Base-by-base conservation (phyloP, 1,140 invertebrate species). In the Augochlora pura region DNA sequence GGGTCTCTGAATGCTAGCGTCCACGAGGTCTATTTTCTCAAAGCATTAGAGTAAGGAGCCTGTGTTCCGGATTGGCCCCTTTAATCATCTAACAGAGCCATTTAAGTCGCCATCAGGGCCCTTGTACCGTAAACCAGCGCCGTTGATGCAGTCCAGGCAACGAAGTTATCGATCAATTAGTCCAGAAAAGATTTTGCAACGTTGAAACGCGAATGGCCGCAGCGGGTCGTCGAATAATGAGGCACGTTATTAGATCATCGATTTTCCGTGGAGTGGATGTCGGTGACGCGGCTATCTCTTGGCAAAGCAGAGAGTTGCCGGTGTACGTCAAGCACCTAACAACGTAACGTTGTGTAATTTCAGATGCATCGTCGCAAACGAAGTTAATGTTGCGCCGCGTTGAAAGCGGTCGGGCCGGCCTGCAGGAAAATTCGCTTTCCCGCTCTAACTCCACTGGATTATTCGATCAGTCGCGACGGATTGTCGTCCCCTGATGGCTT, bases 301-400 rank as follows among this genome's bases (percentile, higher is more conserved):
- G 68, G 72, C 42, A 46, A 77, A 38, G 42, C 52, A 52, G 21
- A 57, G 32, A 79, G 67, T 77, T 78, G 82, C 75, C 68, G 49
- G 75, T 46, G 63, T 68, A 81, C 79, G 83, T 86, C 84, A 62
- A 82, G 67, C 63, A 67, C 57, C 76, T 86, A 88, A 88, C 84
- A 82, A 88, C 77, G 81, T 89, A 90, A 90, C 81, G 81, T 78
- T 85, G 87, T 80, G 83, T 86, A 85, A 66, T 86, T 86, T 75
- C 66, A 67, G 77, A 83, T 80, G 71, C 84, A 86, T 86, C 80
- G 73, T 23, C 57, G 75, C 70, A 86, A 86, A 86, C 77, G 70
- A 77, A 79, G 83, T 85, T 86, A 86, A 86, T 83, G 75, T 69
- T 67, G 63, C 64, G 60, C 70, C 75, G 80, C 75, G 83, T 82